These are phyloP conservation scores for Mamestra configurata DNA, from an alignment of 1,140 invertebrate species.

Conservation along the genomic window DNA sequence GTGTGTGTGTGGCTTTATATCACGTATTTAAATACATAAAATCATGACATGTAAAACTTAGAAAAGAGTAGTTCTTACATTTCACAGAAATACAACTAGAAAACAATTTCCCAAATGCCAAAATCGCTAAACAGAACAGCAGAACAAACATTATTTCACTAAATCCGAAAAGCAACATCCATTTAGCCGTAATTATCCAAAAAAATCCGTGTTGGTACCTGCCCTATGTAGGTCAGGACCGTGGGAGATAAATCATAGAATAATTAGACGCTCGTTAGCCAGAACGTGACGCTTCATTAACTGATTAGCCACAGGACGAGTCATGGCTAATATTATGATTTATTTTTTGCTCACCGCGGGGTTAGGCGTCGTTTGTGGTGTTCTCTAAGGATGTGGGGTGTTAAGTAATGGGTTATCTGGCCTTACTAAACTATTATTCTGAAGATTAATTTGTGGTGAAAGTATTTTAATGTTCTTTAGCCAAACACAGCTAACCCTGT, in stretches of 20 bases:
- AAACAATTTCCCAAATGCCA: background rate
- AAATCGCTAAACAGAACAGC: background rate
- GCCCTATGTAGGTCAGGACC: slow-evolving; percentile 9
- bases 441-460: too few species aligned
- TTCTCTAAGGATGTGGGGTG: background rate
- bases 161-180: background rate
- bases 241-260: slow-evolving; percentile 63
- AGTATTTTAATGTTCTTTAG: too few species aligned
- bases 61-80: background rate
- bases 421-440: background rate
- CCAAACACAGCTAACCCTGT: too few species aligned
- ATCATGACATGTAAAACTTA: background rate
- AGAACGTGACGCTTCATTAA: slow-evolving; percentile 68
- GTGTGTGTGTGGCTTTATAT: background rate
- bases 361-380: background rate
- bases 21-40: too few species aligned
- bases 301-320: slow-evolving; percentile 61
- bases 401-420: background rate
- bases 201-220: background rate
- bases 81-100: too few species aligned
- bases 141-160: background rate
- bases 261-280: slow-evolving; percentile 72
- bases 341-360: slow-evolving; percentile 8
- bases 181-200: slow-evolving; percentile 11
- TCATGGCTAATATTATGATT: slow-evolving; percentile 38